Evolutionary conservation across 2,113 vertebrate species (phyloP).

Genomic region (Hippocampus comes): DNA sequence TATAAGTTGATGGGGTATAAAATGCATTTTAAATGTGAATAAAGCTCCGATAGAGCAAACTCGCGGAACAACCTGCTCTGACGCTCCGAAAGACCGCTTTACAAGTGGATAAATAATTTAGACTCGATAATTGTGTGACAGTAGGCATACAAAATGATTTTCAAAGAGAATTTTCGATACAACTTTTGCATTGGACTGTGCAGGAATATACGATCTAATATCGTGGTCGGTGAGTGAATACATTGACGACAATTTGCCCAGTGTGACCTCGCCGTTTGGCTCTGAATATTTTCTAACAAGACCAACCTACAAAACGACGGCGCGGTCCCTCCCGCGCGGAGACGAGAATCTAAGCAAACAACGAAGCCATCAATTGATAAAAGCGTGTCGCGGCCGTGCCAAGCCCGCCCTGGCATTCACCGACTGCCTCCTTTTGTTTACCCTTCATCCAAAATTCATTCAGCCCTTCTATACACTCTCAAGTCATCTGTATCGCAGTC

Average conservation of each 20-base stretch:
- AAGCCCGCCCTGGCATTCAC: background rate
- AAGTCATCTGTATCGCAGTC: slow-evolving; percentile 44
- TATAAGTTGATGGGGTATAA: background rate
- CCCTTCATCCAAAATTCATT: slow-evolving; percentile 24
- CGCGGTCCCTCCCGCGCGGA: background rate
- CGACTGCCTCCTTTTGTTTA: slow-evolving; percentile 10
- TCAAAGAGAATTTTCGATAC: background rate
- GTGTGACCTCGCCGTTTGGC: background rate
- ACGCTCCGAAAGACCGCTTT: too few species aligned
- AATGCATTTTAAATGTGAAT: background rate
- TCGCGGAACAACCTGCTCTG: too few species aligned
- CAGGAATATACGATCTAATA: background rate
- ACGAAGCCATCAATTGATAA: slow-evolving; percentile 19
- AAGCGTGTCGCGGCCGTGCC: background rate
- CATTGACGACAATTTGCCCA: background rate
- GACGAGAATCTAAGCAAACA: background rate
- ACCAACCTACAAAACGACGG: background rate
- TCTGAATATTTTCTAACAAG: background rate
- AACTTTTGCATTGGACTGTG: background rate
- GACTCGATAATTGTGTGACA: background rate
- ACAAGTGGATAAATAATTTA: too few species aligned
- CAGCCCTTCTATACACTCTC: slow-evolving; percentile 13
- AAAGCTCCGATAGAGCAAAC: too few species aligned
- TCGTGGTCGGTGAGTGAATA: background rate
- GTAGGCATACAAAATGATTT: background rate